Base-by-base conservation (phyloP, 1,140 invertebrate species). In the Steinernema feltiae region DNA sequence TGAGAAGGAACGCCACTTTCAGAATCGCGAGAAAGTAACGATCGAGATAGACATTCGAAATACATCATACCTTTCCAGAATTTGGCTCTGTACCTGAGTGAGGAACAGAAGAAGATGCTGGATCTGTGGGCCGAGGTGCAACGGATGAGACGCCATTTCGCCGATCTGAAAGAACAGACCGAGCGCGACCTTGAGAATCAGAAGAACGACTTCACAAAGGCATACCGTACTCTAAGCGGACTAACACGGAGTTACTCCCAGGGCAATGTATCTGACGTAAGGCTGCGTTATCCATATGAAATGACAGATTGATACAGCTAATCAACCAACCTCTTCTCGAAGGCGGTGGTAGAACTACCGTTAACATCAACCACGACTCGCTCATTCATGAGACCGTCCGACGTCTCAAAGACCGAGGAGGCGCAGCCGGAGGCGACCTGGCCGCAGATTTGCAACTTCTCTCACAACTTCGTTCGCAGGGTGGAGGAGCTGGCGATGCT, bases 31-130 rank as follows among this genome's bases (percentile, higher is more conserved):
- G 75, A 75, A 75, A 70, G 83, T 84, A 46, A 41, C n/a, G n/a
- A n/a, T n/a, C n/a, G n/a, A n/a, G n/a, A n/a, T n/a, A n/a, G n/a
- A n/a, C n/a, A n/a, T n/a, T n/a, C n/a, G n/a, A n/a, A n/a, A n/a
- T n/a, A n/a, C n/a, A n/a, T n/a, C n/a, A n/a, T n/a, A n/a, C n/a
- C n/a, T 46, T 72, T 81, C 48, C 53, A 85, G 85, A 86, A 86
- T 70, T 63, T 85, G n/a, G 46, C 84, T 18, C 83, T 86, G 73
- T 86, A 86, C 72, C 76, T 86, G 0, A 83, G 82, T 32, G 84
- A 85, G 71, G 84, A 85, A 48, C 84, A 85, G 76, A 82, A 84
- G 70, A 85, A 86, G 31, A 86, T 86, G 82, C 53, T 86, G n/a
- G 84, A 85, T 69, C 31, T 85, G 1, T 86, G 85, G 85, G 81